Percentiles rank a stretch among this genome's conserved stretches.
Evolutionary conservation across 2,797 vertebrate species (phyloP).

Genomic region (Antennarius maculatus): DNA sequence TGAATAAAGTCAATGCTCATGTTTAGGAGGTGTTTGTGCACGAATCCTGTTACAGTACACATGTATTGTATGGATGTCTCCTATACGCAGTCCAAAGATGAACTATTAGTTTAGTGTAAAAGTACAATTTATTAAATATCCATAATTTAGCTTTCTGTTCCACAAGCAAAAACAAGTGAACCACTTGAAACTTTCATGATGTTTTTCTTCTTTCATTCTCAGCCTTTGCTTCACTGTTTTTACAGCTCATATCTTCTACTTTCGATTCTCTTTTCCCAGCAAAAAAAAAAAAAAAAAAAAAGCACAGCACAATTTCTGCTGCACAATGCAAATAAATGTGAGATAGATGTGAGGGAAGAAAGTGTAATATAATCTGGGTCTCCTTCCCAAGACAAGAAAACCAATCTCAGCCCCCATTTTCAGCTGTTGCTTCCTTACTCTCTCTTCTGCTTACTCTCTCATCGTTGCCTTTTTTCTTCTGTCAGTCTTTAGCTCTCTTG

Average conservation of each 20-base stretch:
- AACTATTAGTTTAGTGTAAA: slow-evolving; percentile 4
- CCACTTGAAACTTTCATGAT: slow-evolving; percentile 15
- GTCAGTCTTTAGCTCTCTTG: slow-evolving; percentile 15
- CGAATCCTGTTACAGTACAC: background rate
- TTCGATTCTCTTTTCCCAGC: background rate
- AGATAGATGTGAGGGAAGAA: slow-evolving; percentile 19
- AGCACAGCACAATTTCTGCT: slow-evolving; percentile 3
- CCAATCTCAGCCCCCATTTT: slow-evolving; percentile 18
- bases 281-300: slow-evolving; percentile 18
- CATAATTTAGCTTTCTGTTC: slow-evolving; percentile 1
- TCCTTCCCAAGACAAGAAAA: slow-evolving; percentile 31
- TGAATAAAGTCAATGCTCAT: slow-evolving; percentile 1
- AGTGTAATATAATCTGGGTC: slow-evolving; percentile 24
- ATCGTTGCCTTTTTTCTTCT: slow-evolving; percentile 2
- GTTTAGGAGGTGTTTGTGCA: background rate
- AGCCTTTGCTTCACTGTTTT: background rate
- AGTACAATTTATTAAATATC: slow-evolving; percentile 15
- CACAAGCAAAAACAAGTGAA: slow-evolving; percentile 24
- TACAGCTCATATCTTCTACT: slow-evolving; percentile 1
- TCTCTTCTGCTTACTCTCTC: slow-evolving; percentile 10
- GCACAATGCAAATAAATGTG: slow-evolving; percentile 29
- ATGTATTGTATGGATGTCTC: slow-evolving; percentile 1
- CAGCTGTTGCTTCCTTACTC: slow-evolving; percentile 20
- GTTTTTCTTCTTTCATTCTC: slow-evolving; percentile 7
- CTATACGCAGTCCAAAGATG: background rate